Evolutionary conservation across 23 tunicate genomes (phyloP), one percentile per base, ranked within the genome.

Genomic region (Oikopleura vanhoeffeni): DNA sequence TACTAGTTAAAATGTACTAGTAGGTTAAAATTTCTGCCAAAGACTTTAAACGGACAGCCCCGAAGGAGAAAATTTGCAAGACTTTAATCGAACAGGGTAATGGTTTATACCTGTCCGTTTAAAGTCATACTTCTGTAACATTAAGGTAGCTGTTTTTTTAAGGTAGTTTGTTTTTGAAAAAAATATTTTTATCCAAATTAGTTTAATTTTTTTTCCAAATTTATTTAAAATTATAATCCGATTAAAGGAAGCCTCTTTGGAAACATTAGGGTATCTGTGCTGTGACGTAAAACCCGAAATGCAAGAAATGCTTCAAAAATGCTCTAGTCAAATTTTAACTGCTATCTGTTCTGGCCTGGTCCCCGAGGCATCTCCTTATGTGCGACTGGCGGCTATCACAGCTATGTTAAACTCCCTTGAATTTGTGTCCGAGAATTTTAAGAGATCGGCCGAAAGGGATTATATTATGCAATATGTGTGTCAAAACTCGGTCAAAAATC

Each of bases 401-500:
- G 99, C 99, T 0, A 90, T 95, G 96, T 87, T 95, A 27, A 85
- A 89, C 83, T 83, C 99, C 0, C 86, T 95, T 8, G 99, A 95
- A 42, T 95, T 95, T 76, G 87, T 91, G 3, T 13, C 27, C 3
- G 35, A 71, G 27, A 71, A 71, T 71, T 71, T 71, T 71, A 38
- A 71, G 2, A 57, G 83, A 2, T 67, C 90, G 91, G 57, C 84
- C 38, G 99, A 95, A 85, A 57, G 99, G 75, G 89, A 95, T 67
- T 87, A 88, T 42, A 90, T 95, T 36, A 95, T 95, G 99, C 99
- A 90, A 85, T 96, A 90, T 28, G 89, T 91, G 27, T 95, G 99
- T 76, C 91, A 95, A 40, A 91, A 95, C 13, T 90, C 99, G 89
- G 92, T 95, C 2, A 89, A 91, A 41, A 89, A 95, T 40, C 41